Evolutionary conservation across 2,113 vertebrate genomes (phyloP), one percentile per base, ranked within the genome.

Genomic region (Choloepus hoffmanni): DNA sequence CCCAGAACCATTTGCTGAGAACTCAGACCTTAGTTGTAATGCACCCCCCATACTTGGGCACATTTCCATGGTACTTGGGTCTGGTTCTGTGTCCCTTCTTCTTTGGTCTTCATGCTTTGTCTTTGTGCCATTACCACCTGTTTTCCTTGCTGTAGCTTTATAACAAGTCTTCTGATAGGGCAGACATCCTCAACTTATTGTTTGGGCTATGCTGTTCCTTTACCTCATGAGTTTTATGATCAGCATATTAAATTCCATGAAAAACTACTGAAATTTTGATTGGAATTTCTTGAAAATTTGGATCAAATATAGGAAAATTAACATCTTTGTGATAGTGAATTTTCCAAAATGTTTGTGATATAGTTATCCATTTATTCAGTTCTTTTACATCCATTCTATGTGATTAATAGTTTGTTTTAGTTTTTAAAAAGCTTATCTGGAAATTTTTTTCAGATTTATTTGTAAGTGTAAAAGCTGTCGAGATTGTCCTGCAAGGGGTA

Each of bases 381-480:
- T 33, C 40, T 92, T 83, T 55, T 53, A 19, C 68, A 65, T 68
- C 77, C 16, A 65, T 5, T 88, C 50, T 26, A 30, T 28, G 30
- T 82, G 82, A 74, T 73, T 79, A 62, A 45, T 48, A 16, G 40
- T 86, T 45, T 48, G 4, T 60, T 90, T 76, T 92, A 89, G 70
- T 36, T 70, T 79, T 30, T 73, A 60, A 55, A 65, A 73, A 94
- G 74, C 12, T 76, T 74, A 30, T 9, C 3, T 33, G 28, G 43
- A 74, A 55, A 10, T 55, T n/a, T 4, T 50, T 82, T 91, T 76
- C 55, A 85, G 36, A 26, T 84, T 68, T 36, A 53, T 36, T 85
- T 89, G 89, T 79, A 60, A 58, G 18, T 79, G 43, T 76, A 23
- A 77, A 91, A 85, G 24, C n/a, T 40, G 18, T 55, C 90, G 30